These are phyloP conservation scores for Drosophila ezoana DNA, from an alignment of 2,888 invertebrate genomes.

Conservation along the genomic window DNA sequence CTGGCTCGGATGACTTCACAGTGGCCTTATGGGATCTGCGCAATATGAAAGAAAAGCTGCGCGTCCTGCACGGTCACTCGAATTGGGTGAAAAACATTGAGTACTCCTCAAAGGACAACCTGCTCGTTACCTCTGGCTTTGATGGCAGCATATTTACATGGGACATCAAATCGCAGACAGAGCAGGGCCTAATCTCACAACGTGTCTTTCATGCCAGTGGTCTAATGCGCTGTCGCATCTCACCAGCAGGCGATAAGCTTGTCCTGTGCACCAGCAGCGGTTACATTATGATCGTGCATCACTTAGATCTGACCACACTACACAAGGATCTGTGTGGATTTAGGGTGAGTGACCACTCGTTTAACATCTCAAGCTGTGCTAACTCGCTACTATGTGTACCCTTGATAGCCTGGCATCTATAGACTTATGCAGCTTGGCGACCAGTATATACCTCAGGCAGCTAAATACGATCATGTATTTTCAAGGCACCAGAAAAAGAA, in stretches of 20 bases:
- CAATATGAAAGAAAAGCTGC: conserved; percentile 91
- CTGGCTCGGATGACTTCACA: conserved; percentile 97
- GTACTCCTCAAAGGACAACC: conserved; percentile 92
- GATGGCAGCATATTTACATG: conserved; percentile 97
- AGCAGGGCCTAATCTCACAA: conserved; percentile 91
- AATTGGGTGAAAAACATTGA: conserved; percentile 99
- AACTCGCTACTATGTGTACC: neutral
- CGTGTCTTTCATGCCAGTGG: conserved; percentile 94
- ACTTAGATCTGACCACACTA: conserved; percentile 92
- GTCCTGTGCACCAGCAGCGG: conserved; percentile 96
- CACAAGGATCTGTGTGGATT: conserved; percentile 93
- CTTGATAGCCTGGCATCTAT: conserved; percentile 93
- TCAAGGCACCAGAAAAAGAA: conserved; percentile 90
- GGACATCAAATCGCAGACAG: conserved; percentile 95
- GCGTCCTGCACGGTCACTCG: conserved; percentile 93
- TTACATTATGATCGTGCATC: conserved; percentile 94
- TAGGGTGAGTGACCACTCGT: conserved; percentile 86
- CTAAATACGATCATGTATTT: conserved; percentile 93
- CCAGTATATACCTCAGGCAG: conserved; percentile 92
- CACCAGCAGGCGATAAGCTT: conserved; percentile 94
- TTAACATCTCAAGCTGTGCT: neutral
- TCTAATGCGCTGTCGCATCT: conserved; percentile 90
- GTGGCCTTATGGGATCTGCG: conserved; percentile 97
- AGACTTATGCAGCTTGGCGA: conserved; percentile 94
- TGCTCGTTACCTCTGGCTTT: conserved; percentile 95